Evolutionary conservation across 92 coral and sea anemone genomes (phyloP).

Genomic region (Desmophyllum pertusum): DNA sequence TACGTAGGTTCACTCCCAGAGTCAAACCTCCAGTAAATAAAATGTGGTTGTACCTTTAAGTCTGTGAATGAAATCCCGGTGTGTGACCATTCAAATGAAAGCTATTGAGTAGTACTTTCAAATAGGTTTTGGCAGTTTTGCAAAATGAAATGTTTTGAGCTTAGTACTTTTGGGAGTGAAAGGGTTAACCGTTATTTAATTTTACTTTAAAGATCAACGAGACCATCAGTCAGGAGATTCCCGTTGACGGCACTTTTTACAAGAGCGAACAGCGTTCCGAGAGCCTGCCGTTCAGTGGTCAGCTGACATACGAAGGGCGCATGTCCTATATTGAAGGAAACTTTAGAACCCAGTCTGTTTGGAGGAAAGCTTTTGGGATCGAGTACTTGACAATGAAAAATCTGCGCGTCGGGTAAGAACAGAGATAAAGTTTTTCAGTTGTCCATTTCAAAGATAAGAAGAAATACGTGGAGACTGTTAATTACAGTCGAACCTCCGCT

Average conservation of each 20-base stretch:
- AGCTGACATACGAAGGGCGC: conserved; percentile 57
- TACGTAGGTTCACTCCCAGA: background rate
- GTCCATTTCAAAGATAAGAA: background rate
- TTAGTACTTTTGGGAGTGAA: too few relatives aligned
- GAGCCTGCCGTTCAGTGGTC: conserved; percentile 67
- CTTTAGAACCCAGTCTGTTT: conserved; percentile 66
- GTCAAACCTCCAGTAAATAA: too few relatives aligned
- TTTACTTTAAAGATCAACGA: background rate
- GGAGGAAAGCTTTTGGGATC: conserved; percentile 87
- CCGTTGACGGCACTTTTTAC: conserved; percentile 68
- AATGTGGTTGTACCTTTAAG: too few relatives aligned
- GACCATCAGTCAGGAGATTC: conserved; percentile 16
- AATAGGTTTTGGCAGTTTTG: too few relatives aligned
- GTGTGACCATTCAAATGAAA: too few relatives aligned
- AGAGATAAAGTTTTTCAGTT: background rate
- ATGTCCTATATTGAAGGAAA: conserved; percentile 65
- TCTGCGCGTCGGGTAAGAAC: conserved; percentile 23
- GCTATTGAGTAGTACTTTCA: too few relatives aligned
- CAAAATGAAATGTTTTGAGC: too few relatives aligned
- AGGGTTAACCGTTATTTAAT: background rate
- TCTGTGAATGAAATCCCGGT: too few relatives aligned
- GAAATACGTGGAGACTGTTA: background rate
- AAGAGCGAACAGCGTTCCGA: conserved; percentile 32
- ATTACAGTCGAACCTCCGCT: too few relatives aligned
- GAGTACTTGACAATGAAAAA: conserved; percentile 73